Evolutionary conservation across 2,113 vertebrate genomes (phyloP), one percentile per base, ranked within the genome.

Genomic region (Colius striatus): DNA sequence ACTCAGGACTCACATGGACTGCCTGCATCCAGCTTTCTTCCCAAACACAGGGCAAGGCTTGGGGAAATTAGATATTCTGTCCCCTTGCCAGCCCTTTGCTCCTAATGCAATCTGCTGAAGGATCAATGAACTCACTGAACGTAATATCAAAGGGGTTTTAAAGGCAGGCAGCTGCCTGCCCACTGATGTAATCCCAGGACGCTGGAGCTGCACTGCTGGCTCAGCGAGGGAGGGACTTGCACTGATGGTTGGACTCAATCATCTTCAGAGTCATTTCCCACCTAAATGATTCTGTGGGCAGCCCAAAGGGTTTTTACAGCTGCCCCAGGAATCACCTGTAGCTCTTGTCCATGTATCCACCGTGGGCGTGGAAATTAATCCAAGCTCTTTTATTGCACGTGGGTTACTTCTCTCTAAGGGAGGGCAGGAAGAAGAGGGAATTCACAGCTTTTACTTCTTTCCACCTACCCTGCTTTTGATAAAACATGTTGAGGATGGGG

Each of bases 1-100:
- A 36, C n/a, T 62, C 34, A 4, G 43, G 68, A 43, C 72, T n/a
- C 3, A 3, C 15, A 10, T 0, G 2, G 25, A 13, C 3, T 0
- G 4, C 54, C 19, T 11, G 8, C 54, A 11, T 29, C 43, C 65
- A 63, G 45, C 70, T 75, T 82, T 50, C 83, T 29, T 32, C 36
- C 17, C 0, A 0, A 16, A 60, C 72, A 12, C 0, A 0, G 27
- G 38, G 57, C 21, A 47, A 67, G 71, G 58, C 65, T 58, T 9
- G 38, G 76, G 60, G 30, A 66, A 81, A 54, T 45, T 53, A 8
- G 7, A 32, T 27, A 1, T 61, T 73, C 15, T 38, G 23, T 57
- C 43, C 16, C 54, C 51, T 48, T 48, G n/a, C 71, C 41, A 38
- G 23, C 53, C 23, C 16, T 84, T 43, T 72, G 38, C 77, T 57